Evolutionary conservation across 2,888 invertebrate genomes (phyloP), one percentile per base, ranked within the genome.

Genomic region (Hoplodrina ambigua): DNA sequence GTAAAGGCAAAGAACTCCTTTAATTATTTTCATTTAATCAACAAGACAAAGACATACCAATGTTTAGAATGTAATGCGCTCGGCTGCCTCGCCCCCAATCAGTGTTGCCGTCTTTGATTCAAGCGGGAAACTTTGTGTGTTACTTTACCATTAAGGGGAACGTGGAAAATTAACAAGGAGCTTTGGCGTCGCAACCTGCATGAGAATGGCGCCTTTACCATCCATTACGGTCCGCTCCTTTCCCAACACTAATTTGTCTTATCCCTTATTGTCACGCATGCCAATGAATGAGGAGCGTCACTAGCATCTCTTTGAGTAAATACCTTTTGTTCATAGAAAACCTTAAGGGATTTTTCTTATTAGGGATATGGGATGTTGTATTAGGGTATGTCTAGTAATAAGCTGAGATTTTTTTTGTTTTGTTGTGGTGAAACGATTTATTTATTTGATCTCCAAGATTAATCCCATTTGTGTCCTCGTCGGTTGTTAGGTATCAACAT

Each of bases 141-240:
- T 94, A 93, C 93, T 94, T 94, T 91, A 85, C 92, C 91, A 93
- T 94, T 94, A 93, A 85, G 86, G 83, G 85, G 88, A 88, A 92
- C 92, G 91, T 91, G 91, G 90, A 90, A 93, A 94, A 93, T 94
- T 94, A 94, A 93, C 92, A 91, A 91, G 90, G 83, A 88, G 85
- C 87, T 84, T 86, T 84, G 81, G 88, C 85, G 84, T 86, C 91
- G 86, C 91, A 85, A 87, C 91, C 91, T 92, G 94, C 94, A 94
- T 94, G 87, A 86, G 91, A 94, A 94, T 93, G 85, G 87, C 86
- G 89, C 80, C 80, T 83, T 88, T 86, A 83, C 82, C 88, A 87
- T 86, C 87, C 86, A 87, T 88, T 89, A 88, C 84, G 86, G 85
- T 82, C 84, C 83, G 82, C 86, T 84, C 81, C 75, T 81, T 58